These are phyloP conservation scores for Oophaga pumilio DNA, from an alignment of 2,113 vertebrate genomes.

Conservation along the genomic window DNA sequence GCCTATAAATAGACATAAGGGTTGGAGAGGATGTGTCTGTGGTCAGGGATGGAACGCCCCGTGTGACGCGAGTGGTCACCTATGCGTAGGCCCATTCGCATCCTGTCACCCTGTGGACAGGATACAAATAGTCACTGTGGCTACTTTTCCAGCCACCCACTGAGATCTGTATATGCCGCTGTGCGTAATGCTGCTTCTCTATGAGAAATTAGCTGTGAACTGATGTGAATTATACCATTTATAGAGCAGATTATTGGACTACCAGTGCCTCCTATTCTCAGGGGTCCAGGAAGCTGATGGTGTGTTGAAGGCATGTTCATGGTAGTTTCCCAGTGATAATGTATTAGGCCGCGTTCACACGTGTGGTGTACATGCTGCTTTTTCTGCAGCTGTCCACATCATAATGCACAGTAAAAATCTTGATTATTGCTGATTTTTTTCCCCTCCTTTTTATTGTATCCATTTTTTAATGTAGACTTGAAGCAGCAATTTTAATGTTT, in stretches of 20 bases:
- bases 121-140: constrained; percentile 6
- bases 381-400: too few species aligned
- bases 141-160: not conserved
- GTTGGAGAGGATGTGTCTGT: constrained; percentile 43
- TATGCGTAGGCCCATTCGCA: not conserved
- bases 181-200: not conserved
- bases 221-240: too few species aligned
- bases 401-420: too few species aligned
- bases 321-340: too few species aligned
- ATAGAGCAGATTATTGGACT: not conserved
- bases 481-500: too few species aligned
- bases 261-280: not conserved
- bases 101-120: constrained; percentile 26
- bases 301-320: too few species aligned
- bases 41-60: constrained; percentile 30
- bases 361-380: too few species aligned
- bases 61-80: not conserved
- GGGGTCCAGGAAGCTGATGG: not conserved
- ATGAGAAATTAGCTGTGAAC: not conserved
- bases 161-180: not conserved
- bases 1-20: constrained; percentile 50
- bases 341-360: too few species aligned
- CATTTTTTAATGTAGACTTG: too few species aligned
- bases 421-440: too few species aligned
- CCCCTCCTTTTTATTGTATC: too few species aligned